phyloP scores from a whole-genome alignment of 2,888 invertebrate species.

The Acrobasis suavella region DNA sequence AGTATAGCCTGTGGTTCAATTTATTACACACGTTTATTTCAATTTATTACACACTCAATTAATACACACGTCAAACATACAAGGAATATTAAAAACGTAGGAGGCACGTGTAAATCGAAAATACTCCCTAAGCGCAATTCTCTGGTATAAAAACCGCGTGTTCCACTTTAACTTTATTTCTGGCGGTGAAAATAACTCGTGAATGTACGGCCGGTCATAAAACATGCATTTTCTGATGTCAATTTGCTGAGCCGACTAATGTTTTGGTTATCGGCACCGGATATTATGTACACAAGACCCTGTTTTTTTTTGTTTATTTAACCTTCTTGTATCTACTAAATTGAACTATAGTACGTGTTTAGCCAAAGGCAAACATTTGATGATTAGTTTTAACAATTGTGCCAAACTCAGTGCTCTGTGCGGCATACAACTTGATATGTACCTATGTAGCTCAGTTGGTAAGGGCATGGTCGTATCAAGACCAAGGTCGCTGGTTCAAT shows the following conservation, averaged over 20 bases:
- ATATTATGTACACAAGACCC: no score
- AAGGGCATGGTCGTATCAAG: no score
- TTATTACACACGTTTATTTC: no score
- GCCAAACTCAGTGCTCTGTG: no score
- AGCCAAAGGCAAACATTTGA: background rate
- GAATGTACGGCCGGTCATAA: conserved; percentile 7
- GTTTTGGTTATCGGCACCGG: background rate
- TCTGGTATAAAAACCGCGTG: conserved; percentile 8
- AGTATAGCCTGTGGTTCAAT: no score
- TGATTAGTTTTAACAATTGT: no score
- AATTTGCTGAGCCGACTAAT: background rate
- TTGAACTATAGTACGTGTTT: background rate
- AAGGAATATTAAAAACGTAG: background rate
- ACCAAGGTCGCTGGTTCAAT: no score
- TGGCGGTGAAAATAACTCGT: conserved; percentile 7
- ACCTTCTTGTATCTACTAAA: no score
- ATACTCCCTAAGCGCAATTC: conserved; percentile 13
- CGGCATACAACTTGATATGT: no score
- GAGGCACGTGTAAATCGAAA: conserved; percentile 4
- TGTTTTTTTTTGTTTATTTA: no score
- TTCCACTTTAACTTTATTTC: conserved; percentile 6
- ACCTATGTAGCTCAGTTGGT: no score
- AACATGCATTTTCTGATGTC: conserved; percentile 12
- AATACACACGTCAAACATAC: background rate
- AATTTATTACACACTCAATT: no score